Percentiles rank a stretch among this genome's conserved stretches.
Evolutionary conservation across 2,888 invertebrate species (phyloP).

Genomic region (Leptothorax acervorum): DNA sequence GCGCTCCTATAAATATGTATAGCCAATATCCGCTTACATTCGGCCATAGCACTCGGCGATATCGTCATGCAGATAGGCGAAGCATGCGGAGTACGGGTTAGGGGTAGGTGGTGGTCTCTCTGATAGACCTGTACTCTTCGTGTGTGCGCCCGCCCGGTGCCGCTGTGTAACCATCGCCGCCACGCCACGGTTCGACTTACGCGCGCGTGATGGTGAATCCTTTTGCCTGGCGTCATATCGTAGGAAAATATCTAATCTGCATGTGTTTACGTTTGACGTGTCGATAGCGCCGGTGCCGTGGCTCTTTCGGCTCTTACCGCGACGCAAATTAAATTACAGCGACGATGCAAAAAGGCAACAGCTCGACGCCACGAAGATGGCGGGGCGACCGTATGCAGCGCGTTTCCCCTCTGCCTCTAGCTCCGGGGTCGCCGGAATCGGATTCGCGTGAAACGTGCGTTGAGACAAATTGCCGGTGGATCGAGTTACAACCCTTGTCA

Average conservation of each 20-base stretch:
- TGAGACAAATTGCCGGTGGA: constrained; percentile 46
- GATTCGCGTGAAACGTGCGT: constrained; percentile 39
- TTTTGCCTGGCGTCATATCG: constrained; percentile 77
- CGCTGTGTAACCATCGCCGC: constrained; percentile 39
- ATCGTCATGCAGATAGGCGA: constrained; percentile 77
- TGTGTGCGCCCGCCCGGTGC: constrained; percentile 1
- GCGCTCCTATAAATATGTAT: constrained; percentile 81
- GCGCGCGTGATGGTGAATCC: constrained; percentile 70
- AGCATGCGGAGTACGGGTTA: constrained; percentile 41
- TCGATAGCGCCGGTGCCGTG: constrained; percentile 68
- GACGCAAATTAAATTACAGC: constrained; percentile 68
- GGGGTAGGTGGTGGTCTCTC: constrained; percentile 34
- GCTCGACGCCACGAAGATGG: constrained; percentile 38
- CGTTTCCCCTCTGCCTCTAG: constrained; percentile 1
- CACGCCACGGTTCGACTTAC: constrained; percentile 42
- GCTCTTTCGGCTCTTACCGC: constrained; percentile 68
- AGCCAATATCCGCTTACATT: constrained; percentile 81
- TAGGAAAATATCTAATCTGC: constrained; percentile 81
- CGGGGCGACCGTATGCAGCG: constrained; percentile 22
- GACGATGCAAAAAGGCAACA: constrained; percentile 51
- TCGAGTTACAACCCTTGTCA: constrained; percentile 47
- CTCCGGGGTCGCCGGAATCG: constrained; percentile 39
- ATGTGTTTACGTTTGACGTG: constrained; percentile 81
- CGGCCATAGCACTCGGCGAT: constrained; percentile 75
- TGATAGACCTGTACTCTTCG: constrained; percentile 53